Evolutionary conservation across 1,140 invertebrate species (phyloP).

Genomic region (Apolygus lucorum): DNA sequence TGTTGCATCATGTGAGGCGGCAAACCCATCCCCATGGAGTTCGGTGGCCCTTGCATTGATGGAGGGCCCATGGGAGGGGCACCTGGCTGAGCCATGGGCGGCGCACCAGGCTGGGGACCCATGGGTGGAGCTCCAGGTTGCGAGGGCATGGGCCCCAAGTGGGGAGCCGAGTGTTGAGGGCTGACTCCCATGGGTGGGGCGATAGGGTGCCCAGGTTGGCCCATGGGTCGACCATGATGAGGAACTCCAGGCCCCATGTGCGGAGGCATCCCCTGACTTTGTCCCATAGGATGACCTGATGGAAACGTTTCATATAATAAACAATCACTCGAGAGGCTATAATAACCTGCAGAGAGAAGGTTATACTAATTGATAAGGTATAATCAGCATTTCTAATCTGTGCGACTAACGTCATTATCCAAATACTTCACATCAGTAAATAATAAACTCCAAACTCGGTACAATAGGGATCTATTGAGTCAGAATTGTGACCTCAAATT

Average conservation of each 20-base stretch:
- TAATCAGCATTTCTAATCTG: too few relatives aligned
- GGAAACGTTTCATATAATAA: too few relatives aligned
- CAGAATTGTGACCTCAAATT: too few relatives aligned
- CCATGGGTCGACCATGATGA: not conserved
- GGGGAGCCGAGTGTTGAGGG: conserved; percentile 10
- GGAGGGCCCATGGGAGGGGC: conserved; percentile 1
- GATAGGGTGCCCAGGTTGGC: not conserved
- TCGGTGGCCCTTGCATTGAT: not conserved
- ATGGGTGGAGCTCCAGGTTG: conserved; percentile 7
- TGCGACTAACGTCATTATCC: too few relatives aligned
- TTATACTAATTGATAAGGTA: too few relatives aligned
- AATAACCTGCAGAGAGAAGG: too few relatives aligned
- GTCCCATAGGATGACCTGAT: not conserved
- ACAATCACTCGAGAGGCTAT: too few relatives aligned
- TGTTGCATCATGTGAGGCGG: not conserved
- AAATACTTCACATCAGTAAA: too few relatives aligned
- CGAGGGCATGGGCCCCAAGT: conserved; percentile 8
- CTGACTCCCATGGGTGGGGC: not conserved
- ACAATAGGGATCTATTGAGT: too few relatives aligned
- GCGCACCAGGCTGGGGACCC: not conserved
- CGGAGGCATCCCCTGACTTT: conserved; percentile 6
- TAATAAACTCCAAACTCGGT: too few relatives aligned
- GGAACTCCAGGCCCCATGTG: conserved; percentile 3
- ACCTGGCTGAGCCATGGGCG: not conserved
- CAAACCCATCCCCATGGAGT: not conserved